Percentiles rank a stretch among this genome's conserved stretches.
Conservation (phyloP, 2,113 vertebrate species). For the Tor tambroides region DNA sequence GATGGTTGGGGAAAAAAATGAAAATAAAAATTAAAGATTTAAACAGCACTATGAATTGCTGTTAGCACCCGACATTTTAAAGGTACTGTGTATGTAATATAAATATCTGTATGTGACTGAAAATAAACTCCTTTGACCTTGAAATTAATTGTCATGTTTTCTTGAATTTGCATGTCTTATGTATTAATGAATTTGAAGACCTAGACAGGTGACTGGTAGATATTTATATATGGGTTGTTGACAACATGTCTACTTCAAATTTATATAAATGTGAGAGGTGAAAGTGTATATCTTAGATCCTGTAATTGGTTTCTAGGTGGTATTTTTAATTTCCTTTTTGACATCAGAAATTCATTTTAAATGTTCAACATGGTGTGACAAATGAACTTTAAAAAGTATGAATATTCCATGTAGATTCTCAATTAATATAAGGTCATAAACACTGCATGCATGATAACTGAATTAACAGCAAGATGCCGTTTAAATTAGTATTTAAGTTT, state of each 20-base stretch:
- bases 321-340: not conserved
- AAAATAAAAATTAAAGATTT: slow-evolving; percentile 45
- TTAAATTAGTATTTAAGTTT: no score
- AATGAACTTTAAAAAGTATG: not conserved
- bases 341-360: not conserved
- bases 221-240: not conserved
- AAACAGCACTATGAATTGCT: slow-evolving; percentile 69
- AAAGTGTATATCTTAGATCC: not conserved
- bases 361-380: not conserved
- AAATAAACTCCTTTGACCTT: slow-evolving; percentile 85
- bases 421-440: not conserved
- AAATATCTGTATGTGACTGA: slow-evolving; percentile 80
- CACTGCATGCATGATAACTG: not conserved
- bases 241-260: not conserved
- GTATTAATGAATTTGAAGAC: not conserved
- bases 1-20: slow-evolving; percentile 53
- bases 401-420: not conserved
- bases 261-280: not conserved
- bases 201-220: not conserved
- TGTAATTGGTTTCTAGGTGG: not conserved
- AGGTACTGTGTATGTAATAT: slow-evolving; percentile 82
- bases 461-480: not conserved
- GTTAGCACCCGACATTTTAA: slow-evolving; percentile 81
- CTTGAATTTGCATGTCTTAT: not conserved
- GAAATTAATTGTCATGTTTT: slow-evolving; percentile 51